phyloP scores from a whole-genome alignment of 2,888 invertebrate species.

The Ophonus ardosiacus region DNA sequence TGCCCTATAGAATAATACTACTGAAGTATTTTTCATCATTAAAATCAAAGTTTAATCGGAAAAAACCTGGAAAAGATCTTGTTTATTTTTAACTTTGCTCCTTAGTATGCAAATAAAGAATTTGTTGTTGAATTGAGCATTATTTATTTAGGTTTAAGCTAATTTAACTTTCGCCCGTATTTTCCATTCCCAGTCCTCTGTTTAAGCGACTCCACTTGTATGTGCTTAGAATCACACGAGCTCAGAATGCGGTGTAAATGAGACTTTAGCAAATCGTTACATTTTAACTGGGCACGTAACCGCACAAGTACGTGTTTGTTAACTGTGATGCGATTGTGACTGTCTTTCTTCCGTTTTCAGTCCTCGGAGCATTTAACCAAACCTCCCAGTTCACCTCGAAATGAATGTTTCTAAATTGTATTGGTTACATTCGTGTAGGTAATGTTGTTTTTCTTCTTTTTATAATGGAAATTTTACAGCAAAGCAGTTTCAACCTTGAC shows the following conservation, averaged over 20 bases:
- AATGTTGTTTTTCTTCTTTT: neutral
- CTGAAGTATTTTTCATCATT: neutral
- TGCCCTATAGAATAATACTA: neutral
- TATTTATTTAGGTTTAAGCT: constrained; percentile 18
- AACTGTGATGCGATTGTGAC: constrained; percentile 42
- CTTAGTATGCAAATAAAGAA: neutral
- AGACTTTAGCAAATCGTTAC: constrained; percentile 50
- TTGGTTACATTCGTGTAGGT: neutral
- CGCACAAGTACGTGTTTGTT: constrained; percentile 57
- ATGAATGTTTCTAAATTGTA: neutral
- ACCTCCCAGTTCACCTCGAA: neutral
- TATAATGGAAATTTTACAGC: neutral
- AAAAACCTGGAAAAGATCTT: neutral
- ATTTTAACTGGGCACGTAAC: constrained; percentile 55
- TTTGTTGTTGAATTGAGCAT: neutral
- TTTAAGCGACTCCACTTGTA: constrained; percentile 20
- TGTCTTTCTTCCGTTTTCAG: constrained; percentile 5
- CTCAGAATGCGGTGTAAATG: constrained; percentile 44
- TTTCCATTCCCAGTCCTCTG: neutral
- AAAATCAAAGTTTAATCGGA: neutral
- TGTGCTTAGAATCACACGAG: constrained; percentile 21
- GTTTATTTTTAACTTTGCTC: neutral
- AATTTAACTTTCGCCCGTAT: constrained; percentile 38
- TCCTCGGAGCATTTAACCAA: neutral
- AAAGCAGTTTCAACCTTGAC: neutral